A percentile compares a stretch with the other conserved stretches of the same genome.
Conservation (phyloP, 2,888 invertebrate species). For the Epistrophe grossulariae region DNA sequence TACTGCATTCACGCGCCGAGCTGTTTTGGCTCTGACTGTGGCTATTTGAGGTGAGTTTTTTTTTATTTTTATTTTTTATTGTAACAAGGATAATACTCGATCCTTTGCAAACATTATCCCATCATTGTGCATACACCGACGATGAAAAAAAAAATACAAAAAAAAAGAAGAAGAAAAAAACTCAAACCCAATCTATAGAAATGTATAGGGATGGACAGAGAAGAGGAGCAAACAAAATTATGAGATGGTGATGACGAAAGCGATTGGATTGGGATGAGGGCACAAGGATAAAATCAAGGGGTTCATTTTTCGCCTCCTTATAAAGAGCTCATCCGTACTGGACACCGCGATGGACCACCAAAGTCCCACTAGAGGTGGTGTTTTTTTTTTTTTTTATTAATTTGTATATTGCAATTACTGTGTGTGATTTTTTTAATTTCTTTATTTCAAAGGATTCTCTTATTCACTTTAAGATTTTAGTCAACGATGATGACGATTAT, state of each 20-base stretch:
- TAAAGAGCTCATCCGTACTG: not conserved
- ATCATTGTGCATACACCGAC: constrained; percentile 27
- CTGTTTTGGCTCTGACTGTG: constrained; percentile 18
- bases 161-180: constrained; percentile 14
- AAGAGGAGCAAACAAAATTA: constrained; percentile 42
- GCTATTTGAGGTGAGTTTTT: constrained; percentile 38
- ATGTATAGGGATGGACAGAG: constrained; percentile 59
- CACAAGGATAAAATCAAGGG: constrained; percentile 50
- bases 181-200: constrained; percentile 24
- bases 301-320: constrained; percentile 11
- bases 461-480: constrained; percentile 51
- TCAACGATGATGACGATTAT: not conserved
- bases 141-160: not conserved
- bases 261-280: constrained; percentile 47
- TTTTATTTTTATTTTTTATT: not conserved
- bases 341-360: constrained; percentile 48
- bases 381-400: constrained; percentile 13
- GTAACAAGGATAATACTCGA: constrained; percentile 61
- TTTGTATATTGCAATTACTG: constrained; percentile 61
- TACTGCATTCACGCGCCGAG: constrained; percentile 59
- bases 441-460: constrained; percentile 21
- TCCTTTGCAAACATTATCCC: constrained; percentile 59
- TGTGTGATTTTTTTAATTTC: constrained; percentile 13
- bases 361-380: constrained; percentile 1
- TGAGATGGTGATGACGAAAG: constrained; percentile 73